Conservation (phyloP, 30 jellyfish, hydroid and myxozoan genomes). For the Clytia hemisphaerica region DNA sequence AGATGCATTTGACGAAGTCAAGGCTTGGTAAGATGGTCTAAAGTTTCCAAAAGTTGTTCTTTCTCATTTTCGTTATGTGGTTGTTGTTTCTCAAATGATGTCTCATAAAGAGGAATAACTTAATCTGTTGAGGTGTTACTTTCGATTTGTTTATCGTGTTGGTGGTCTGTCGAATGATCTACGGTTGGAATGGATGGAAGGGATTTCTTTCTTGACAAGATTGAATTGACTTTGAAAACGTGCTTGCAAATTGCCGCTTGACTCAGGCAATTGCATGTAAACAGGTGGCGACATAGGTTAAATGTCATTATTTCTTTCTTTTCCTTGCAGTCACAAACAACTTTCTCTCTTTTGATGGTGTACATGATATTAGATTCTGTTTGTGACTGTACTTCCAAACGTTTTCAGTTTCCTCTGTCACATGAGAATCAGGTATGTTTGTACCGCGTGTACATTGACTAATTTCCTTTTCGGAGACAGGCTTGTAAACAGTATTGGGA, state of each 20-base stretch:
- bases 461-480: background rate
- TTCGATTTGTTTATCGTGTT: too few species aligned
- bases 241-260: background rate
- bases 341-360: background rate
- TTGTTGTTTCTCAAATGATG: background rate
- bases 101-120: too few species aligned
- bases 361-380: background rate
- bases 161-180: too few species aligned
- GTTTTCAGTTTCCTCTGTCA: background rate
- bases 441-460: background rate
- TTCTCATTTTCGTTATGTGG: background rate
- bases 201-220: background rate
- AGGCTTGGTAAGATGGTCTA: background rate
- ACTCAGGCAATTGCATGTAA: background rate
- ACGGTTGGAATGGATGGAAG: too few species aligned
- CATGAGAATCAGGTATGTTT: background rate
- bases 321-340: too few species aligned
- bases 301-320: too few species aligned
- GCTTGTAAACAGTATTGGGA: background rate
- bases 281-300: background rate
- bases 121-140: too few species aligned
- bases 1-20: background rate
- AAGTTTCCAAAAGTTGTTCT: background rate
- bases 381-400: slow-evolving; percentile 1
- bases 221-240: background rate